Percentiles rank a stretch among this genome's conserved stretches.
Evolutionary conservation across 1,140 invertebrate genomes (phyloP).

Genomic region (Zophobas morio): DNA sequence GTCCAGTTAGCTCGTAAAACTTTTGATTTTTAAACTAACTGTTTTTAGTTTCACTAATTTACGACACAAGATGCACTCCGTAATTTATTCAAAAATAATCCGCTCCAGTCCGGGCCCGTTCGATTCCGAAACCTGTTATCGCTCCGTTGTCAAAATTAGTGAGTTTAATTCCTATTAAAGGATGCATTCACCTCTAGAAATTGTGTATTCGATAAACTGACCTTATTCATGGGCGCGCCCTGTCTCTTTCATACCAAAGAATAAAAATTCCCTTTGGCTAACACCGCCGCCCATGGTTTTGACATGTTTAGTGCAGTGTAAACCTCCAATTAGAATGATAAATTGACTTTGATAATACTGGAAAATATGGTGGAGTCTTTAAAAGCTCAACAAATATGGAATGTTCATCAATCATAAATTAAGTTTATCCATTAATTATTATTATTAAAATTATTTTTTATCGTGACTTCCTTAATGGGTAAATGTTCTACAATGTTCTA

Average conservation of each 20-base stretch:
- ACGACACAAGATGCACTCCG: neutral
- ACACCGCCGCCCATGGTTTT: slow-evolving; percentile 27
- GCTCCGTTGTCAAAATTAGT: neutral
- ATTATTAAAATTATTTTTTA: no score
- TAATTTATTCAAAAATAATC: slow-evolving; percentile 26
- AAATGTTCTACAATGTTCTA: no score
- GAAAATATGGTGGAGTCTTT: neutral
- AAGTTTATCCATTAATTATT: neutral
- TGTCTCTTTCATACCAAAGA: neutral
- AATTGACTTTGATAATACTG: neutral
- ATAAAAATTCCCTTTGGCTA: slow-evolving; percentile 21
- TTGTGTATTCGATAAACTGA: neutral
- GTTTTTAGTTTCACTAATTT: slow-evolving; percentile 21
- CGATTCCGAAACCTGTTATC: no score
- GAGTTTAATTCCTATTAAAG: neutral
- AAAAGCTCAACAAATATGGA: neutral
- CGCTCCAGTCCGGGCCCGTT: neutral
- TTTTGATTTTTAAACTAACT: neutral
- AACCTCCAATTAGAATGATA: slow-evolving; percentile 32
- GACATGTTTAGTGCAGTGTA: slow-evolving; percentile 16
- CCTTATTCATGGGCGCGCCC: neutral
- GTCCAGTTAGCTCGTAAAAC: slow-evolving; percentile 10
- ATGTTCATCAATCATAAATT: slow-evolving; percentile 13
- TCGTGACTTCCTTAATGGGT: no score
- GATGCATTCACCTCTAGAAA: neutral